These are phyloP conservation scores for Petaurus breviceps DNA, from an alignment of 2,113 vertebrate genomes.

Conservation along the genomic window DNA sequence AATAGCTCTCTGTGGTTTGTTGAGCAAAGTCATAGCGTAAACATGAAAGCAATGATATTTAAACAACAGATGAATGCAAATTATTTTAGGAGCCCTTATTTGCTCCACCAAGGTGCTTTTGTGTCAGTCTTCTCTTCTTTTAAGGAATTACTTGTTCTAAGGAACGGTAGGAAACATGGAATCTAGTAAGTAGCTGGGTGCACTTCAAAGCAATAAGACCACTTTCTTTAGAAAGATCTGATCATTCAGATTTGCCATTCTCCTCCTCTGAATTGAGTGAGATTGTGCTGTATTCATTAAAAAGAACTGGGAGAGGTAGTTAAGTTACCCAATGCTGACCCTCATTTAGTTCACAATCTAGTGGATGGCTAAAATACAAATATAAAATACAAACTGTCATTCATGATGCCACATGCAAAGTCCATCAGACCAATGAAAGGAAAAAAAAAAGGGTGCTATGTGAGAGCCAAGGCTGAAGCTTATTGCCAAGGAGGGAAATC, in stretches of 20 bases:
- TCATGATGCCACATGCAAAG: background rate
- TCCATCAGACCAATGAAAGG: background rate
- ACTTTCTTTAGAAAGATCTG: background rate
- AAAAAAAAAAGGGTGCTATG: background rate
- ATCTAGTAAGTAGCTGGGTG: background rate
- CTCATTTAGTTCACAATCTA: background rate
- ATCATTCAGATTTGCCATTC: background rate
- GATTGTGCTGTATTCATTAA: background rate
- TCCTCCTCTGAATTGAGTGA: background rate
- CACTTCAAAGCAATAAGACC: background rate
- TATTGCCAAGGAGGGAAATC: background rate
- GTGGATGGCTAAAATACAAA: background rate
- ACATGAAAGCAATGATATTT: constrained; percentile 4
- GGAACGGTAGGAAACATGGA: background rate
- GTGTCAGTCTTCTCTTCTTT: background rate
- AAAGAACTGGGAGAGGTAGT: background rate
- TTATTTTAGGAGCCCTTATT: background rate
- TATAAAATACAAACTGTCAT: background rate
- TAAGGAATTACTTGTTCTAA: background rate
- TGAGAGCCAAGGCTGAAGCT: background rate
- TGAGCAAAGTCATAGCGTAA: background rate
- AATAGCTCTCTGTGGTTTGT: background rate
- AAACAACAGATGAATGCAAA: background rate
- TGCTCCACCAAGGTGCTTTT: background rate
- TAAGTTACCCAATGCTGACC: background rate